Evolutionary conservation across 2,888 invertebrate genomes (phyloP).

Genomic region (Thymelicus lineola): DNA sequence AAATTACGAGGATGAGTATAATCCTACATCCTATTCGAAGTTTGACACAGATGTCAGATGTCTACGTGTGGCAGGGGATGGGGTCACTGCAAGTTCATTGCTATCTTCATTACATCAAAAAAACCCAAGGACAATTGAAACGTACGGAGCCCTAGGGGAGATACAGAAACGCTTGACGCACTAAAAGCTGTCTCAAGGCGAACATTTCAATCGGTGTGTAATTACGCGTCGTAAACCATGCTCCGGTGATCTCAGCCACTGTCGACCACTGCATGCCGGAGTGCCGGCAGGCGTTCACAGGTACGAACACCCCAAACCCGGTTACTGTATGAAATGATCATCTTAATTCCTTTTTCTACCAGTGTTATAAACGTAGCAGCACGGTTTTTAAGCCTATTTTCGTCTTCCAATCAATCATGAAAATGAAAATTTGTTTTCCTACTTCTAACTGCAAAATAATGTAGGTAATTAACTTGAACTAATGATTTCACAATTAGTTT

Average conservation of each 20-base stretch:
- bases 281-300: not conserved
- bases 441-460: too few species aligned
- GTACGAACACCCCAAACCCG: not conserved
- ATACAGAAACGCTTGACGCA: not conserved
- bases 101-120: not conserved
- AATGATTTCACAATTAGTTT: too few species aligned
- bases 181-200: constrained; percentile 26
- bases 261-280: not conserved
- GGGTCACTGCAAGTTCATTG: not conserved
- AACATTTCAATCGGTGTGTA: constrained; percentile 37
- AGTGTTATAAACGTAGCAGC: too few species aligned
- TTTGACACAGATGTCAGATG: too few species aligned
- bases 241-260: constrained; percentile 25
- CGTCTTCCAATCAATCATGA: too few species aligned
- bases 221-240: constrained; percentile 46
- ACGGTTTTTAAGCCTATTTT: too few species aligned
- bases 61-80: too few species aligned
- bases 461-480: too few species aligned
- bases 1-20: too few species aligned
- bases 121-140: not conserved
- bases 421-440: too few species aligned
- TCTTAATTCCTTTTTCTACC: too few species aligned
- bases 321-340: not conserved
- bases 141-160: not conserved
- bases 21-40: too few species aligned